These are phyloP conservation scores for Calidris pugnax DNA, from an alignment of 2,113 vertebrate genomes.

Conservation along the genomic window DNA sequence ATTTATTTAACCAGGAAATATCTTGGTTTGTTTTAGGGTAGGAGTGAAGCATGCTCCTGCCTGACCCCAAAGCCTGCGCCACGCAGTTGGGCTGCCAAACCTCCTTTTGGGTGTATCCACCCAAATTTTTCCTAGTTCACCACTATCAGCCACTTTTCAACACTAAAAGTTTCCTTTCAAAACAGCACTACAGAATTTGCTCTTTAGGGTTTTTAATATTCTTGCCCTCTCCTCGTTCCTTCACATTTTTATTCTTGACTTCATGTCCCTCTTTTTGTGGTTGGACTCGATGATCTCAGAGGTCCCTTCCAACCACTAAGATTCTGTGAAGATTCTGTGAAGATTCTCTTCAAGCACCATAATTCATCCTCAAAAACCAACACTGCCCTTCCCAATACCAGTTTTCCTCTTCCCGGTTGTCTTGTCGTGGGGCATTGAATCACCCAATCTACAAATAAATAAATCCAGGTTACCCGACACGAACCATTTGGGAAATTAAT, in stretches of 20 bases:
- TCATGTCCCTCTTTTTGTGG: accelerated
- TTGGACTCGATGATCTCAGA: no score
- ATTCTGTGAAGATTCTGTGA: no score
- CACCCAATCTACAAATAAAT: not conserved
- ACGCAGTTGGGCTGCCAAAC: not conserved
- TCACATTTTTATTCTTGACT: not conserved
- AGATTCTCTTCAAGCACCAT: not conserved
- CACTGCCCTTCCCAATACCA: not conserved
- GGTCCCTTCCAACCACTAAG: no score
- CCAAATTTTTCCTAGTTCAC: not conserved
- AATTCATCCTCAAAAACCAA: not conserved
- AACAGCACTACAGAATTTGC: not conserved
- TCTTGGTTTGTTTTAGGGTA: not conserved
- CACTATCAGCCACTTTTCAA: not conserved
- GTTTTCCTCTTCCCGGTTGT: not conserved
- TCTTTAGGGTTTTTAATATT: not conserved
- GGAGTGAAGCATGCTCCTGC: not conserved
- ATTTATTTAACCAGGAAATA: not conserved
- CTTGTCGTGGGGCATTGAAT: accelerated
- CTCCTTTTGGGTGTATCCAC: not conserved
- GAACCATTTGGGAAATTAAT: not conserved
- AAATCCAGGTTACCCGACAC: not conserved
- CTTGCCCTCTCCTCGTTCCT: not conserved
- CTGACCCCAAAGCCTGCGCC: not conserved
- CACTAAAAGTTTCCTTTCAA: not conserved